These are phyloP conservation scores for Aleadryas rufinucha DNA, from an alignment of 2,113 vertebrate species.

Conservation along the genomic window DNA sequence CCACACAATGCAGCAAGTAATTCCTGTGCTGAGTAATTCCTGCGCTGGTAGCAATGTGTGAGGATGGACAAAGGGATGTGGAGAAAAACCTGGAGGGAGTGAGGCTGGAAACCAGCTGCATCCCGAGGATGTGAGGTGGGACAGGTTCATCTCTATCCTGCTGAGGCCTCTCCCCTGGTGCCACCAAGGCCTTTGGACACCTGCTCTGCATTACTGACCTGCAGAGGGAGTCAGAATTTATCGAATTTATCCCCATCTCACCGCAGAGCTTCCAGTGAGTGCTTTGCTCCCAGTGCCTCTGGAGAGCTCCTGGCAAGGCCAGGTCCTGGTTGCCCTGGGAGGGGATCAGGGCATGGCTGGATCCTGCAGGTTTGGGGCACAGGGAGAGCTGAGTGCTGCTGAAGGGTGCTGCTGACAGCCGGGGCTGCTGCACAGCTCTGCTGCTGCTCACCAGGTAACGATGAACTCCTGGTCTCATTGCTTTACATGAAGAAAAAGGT, in stretches of 20 bases:
- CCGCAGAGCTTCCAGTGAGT: too few relatives aligned
- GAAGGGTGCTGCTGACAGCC: background rate
- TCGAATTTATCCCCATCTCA: background rate
- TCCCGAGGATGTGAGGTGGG: background rate
- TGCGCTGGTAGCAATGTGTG: background rate
- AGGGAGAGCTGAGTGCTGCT: background rate
- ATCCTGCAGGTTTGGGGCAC: background rate
- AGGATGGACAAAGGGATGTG: background rate
- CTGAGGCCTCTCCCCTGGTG: background rate
- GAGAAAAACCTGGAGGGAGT: background rate
- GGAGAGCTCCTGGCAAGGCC: background rate
- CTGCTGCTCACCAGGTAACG: background rate
- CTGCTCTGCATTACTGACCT: background rate
- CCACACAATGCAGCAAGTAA: fast-evolving
- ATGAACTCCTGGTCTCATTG: background rate
- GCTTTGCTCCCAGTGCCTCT: background rate
- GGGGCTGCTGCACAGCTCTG: background rate
- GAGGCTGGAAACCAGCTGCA: background rate
- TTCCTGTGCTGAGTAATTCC: background rate
- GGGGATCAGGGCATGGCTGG: fast-evolving
- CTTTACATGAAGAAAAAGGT: background rate
- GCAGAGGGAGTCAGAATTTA: background rate
- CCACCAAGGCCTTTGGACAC: background rate
- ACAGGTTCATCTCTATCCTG: background rate
- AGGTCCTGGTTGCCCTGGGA: background rate